phyloP scores from a whole-genome alignment of 2,797 vertebrate species.

The Babyrousa celebensis region DNA sequence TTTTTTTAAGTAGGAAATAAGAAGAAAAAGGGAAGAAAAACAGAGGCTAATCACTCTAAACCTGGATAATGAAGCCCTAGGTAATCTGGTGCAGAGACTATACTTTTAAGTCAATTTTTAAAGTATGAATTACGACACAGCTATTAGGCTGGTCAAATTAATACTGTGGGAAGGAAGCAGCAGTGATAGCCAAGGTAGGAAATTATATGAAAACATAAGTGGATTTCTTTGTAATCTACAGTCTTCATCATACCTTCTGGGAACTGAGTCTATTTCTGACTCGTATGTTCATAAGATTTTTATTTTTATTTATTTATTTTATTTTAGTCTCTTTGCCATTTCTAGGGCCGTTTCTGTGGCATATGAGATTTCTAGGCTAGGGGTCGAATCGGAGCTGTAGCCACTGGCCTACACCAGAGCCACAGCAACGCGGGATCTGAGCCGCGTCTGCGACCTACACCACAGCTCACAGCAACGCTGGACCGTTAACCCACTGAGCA shows the following conservation, averaged over 20 bases:
- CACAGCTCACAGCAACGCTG: no score
- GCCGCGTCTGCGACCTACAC: no score
- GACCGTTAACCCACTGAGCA: no score
- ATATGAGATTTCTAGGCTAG: no score
- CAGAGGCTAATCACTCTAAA: constrained; percentile 59
- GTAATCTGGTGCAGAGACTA: constrained; percentile 33
- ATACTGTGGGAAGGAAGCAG: constrained; percentile 51
- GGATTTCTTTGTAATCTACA: constrained; percentile 26
- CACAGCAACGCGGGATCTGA: no score
- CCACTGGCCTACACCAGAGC: no score
- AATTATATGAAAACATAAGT: constrained; percentile 49
- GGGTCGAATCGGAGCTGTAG: no score
- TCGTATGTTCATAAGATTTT: constrained; percentile 13
- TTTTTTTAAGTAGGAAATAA: constrained; percentile 66
- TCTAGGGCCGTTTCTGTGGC: no score
- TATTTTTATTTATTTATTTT: background rate
- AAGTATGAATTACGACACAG: constrained; percentile 72
- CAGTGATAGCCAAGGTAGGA: constrained; percentile 41
- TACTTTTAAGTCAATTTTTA: constrained; percentile 64
- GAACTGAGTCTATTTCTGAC: constrained; percentile 31
- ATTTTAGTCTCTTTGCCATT: no score
- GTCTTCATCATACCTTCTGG: constrained; percentile 37
- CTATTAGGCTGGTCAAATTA: constrained; percentile 68
- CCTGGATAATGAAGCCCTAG: constrained; percentile 64
- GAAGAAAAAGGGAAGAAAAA: constrained; percentile 70